Conservation (phyloP, 2,888 invertebrate genomes). For the Tryphoninae sp. region DNA sequence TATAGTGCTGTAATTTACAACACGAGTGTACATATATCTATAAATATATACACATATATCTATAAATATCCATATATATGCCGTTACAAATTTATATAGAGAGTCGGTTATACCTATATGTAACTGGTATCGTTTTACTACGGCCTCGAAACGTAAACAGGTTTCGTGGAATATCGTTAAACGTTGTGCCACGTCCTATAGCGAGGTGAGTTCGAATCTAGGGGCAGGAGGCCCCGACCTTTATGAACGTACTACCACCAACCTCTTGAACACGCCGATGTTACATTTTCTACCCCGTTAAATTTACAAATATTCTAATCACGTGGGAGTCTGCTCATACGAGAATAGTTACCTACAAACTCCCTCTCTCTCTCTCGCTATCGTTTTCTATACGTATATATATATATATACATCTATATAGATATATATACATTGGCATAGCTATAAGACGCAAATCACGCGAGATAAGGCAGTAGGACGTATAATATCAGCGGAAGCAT, state of each 20-base stretch:
- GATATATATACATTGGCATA: neutral
- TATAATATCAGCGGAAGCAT: no score
- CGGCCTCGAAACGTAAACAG: slow-evolving; percentile 47
- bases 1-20: neutral
- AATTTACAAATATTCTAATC: slow-evolving; percentile 56
- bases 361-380: neutral
- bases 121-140: slow-evolving; percentile 44
- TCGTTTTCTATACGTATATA: neutral
- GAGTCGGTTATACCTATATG: neutral
- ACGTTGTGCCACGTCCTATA: slow-evolving; percentile 13
- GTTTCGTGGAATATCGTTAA: slow-evolving; percentile 12
- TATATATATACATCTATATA: neutral
- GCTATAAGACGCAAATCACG: no score
- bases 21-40: neutral
- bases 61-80: neutral
- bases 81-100: neutral
- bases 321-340: slow-evolving; percentile 34
- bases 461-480: no score
- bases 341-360: neutral
- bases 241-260: slow-evolving; percentile 47
- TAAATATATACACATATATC: neutral
- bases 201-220: slow-evolving; percentile 22
- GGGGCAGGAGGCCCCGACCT: slow-evolving; percentile 53
- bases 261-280: slow-evolving; percentile 34
- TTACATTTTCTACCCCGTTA: slow-evolving; percentile 49